Evolutionary conservation across 2,797 vertebrate genomes (phyloP).

Genomic region (Natrix natrix): DNA sequence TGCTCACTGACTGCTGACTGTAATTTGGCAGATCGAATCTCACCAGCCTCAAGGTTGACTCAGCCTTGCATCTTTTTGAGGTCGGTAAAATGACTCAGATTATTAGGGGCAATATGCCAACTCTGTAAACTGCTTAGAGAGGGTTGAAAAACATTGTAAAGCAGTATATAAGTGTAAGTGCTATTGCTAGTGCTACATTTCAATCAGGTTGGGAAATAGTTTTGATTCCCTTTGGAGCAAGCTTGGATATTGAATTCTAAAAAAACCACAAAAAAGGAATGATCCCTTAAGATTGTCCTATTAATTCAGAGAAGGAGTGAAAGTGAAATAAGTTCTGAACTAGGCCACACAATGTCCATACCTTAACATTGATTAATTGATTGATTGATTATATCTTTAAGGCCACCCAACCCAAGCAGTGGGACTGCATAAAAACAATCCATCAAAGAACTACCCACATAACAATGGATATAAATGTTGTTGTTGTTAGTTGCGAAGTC

Average conservation of each 20-base stretch:
- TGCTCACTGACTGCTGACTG: no score
- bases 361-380: background rate
- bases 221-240: background rate
- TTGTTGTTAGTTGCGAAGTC: no score
- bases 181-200: background rate
- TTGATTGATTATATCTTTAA: background rate
- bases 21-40: no score
- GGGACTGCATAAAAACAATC: background rate
- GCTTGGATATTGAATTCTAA: background rate
- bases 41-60: no score
- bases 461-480: background rate
- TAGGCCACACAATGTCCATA: background rate
- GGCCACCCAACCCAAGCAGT: background rate
- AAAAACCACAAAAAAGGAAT: background rate
- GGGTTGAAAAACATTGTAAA: no score
- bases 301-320: background rate
- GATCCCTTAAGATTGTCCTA: background rate
- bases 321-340: background rate
- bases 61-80: no score
- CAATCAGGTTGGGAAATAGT: background rate
- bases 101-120: no score
- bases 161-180: no score
- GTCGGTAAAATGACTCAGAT: no score
- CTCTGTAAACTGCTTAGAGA: no score
- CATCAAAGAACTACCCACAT: background rate